Conservation (phyloP, 2,113 vertebrate genomes). For the Aepyceros melampus region DNA sequence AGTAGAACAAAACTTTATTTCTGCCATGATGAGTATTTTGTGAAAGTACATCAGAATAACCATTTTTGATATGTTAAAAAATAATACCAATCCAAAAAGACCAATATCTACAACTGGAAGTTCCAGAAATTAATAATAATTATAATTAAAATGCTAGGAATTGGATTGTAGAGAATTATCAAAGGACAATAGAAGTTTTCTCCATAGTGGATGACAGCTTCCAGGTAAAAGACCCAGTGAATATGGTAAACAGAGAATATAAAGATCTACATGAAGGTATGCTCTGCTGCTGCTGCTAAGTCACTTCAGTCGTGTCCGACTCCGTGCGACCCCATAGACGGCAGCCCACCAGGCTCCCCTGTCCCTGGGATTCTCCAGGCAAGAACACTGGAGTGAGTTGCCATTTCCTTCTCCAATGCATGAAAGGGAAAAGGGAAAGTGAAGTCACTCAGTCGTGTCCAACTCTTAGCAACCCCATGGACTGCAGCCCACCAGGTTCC, state of each 20-base stretch:
- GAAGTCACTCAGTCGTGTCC: no score
- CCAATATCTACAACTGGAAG: not conserved
- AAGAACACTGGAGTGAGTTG: no score
- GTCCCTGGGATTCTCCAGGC: no score
- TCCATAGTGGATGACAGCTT: not conserved
- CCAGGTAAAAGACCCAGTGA: not conserved
- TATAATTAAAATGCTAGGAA: not conserved
- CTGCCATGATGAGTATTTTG: not conserved
- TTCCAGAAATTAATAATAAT: not conserved
- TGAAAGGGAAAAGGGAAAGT: no score
- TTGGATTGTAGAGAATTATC: not conserved
- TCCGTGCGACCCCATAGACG: no score
- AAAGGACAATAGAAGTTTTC: not conserved
- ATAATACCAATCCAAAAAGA: not conserved
- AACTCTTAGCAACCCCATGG: no score
- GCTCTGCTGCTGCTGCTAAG: no score
- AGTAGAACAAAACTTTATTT: not conserved
- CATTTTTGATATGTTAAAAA: not conserved
- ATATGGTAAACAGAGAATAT: not conserved
- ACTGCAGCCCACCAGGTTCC: no score
- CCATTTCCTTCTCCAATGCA: no score
- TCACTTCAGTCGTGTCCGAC: no score
- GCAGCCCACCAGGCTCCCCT: no score
- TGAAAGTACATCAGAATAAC: not conserved
- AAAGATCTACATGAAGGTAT: not conserved